Base-by-base conservation (phyloP, 2,888 invertebrate genomes). In the Cosmopolites sordidus region DNA sequence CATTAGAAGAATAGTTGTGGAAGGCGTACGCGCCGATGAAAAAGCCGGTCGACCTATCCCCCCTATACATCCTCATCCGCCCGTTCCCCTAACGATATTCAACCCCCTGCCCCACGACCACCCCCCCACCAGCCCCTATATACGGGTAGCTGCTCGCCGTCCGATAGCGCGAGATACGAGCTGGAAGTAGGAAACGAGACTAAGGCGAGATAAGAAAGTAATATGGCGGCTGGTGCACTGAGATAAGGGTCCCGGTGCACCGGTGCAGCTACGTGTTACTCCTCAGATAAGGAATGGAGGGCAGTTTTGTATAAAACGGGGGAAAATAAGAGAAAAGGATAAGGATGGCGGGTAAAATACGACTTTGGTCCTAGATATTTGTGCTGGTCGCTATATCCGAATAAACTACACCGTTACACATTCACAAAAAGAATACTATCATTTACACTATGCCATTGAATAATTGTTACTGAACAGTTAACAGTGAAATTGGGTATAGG, bases 131-230 rank as follows among this genome's bases (percentile, higher is more conserved):
- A 22, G 43, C 54, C 49, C 44, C 50, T 44, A 41, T 49, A 45
- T 52, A 53, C 49, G 52, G 53, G 53, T 46, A 29, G 49, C 46
- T 53, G 56, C 27, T 46, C 45, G 44, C 27, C 39, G 18, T 44
- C 50, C 57, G 57, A 57, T 57, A 53, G 49, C 50, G 57, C 50
- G 33, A 57, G 57, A 58, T 58, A 54, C 51, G 54, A 58, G 54
- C 48, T 54, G 54, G 51, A 51, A 58, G 46, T 58, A 54, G 58
- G 58, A 58, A 58, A 58, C 54, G 58, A 58, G 58, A 58, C 54
- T 57, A 57, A 57, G 54, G 49, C 51, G 22, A 58, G 58, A 58
- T 58, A 58, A 58, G 58, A 58, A 54, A 54, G 58, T 54, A 54
- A 58, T 58, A 58, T 58, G 58, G 58, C 58, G 51, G 43, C 58